phyloP scores from a whole-genome alignment of 2,888 invertebrate species.

The Plebejus melissa region DNA sequence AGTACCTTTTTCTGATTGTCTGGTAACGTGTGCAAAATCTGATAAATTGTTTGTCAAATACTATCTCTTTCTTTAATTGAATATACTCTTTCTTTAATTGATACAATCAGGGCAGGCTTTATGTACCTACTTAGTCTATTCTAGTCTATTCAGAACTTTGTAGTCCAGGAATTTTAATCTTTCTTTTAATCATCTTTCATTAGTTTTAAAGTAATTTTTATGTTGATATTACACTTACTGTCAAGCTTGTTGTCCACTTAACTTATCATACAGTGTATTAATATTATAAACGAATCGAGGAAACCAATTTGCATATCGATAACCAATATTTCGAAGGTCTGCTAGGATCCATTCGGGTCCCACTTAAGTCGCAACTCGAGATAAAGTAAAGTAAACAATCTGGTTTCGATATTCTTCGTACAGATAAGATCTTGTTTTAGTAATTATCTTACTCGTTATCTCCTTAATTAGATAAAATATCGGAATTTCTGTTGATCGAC shows the following conservation, averaged over 20 bases:
- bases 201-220: neutral
- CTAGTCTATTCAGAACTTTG: neutral
- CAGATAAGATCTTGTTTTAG: conserved; percentile 23
- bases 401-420: conserved; percentile 25
- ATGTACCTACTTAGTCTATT: too few species aligned
- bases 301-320: conserved; percentile 21
- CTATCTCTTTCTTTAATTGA: too few species aligned
- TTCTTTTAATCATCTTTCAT: neutral
- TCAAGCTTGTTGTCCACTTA: neutral
- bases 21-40: too few species aligned
- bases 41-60: too few species aligned
- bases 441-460: conserved; percentile 17
- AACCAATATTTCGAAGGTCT: conserved; percentile 11
- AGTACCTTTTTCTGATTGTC: neutral
- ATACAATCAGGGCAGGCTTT: too few species aligned
- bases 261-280: neutral
- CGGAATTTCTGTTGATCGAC: conserved; percentile 26
- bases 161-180: neutral
- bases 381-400: conserved; percentile 30
- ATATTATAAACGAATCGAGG: neutral
- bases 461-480: conserved; percentile 25
- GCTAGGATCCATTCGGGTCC: conserved; percentile 21
- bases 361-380: conserved; percentile 26
- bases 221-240: neutral
- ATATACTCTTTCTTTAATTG: too few species aligned